Base-by-base conservation (phyloP, 2,888 invertebrate genomes). In the Drosophila buzzatii region DNA sequence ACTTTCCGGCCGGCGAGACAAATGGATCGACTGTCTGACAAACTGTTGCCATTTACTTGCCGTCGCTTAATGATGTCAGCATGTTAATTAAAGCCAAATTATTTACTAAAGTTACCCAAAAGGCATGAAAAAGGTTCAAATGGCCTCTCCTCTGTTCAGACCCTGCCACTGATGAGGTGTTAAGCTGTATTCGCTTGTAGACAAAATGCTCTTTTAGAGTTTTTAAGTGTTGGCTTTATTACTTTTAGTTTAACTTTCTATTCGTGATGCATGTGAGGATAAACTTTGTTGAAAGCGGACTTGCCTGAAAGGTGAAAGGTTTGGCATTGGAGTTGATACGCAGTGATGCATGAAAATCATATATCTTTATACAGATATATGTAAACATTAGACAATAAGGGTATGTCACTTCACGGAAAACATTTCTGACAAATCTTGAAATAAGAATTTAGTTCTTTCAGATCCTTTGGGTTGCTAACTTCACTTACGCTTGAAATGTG, bases 81-180 rank as follows among this genome's bases (percentile, higher is more conserved):
- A 90, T 89, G 90, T 90, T 91, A 91, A 91, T 92, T 91, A 92
- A 91, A 90, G 86, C 86, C 90, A 90, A 91, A 91, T 91, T 91
- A 90, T 91, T 91, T 90, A 81, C 89, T 85, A 85, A 91, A 83
- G 67, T 71, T 71, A 41, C 53, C 67, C 55, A 33, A 58, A 66
- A 56, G 35, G 20, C 58, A 70, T 42, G 20, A 23, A 69, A 59
- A 63, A 18, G 33, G 62, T 27, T 27, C 16, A 35, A 44, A 31
- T 27, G 41, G 18, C 27, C 57, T 16, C 16, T 10, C 33, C 31
- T 6, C 20, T 33, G 41, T 1, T 12, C n/a, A 27, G 4, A 12
- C 27, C 20, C 49, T 6, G 16, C 16, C 31, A 23, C 31, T 42
- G 51, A 58, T 33, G 42, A 65, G 68, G 75, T 71, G 75, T 75